Percentiles rank a stretch among this genome's conserved stretches.
These are phyloP conservation scores for Drosophila sordidula DNA, from an alignment of 2,888 invertebrate species.

Conservation along the genomic window DNA sequence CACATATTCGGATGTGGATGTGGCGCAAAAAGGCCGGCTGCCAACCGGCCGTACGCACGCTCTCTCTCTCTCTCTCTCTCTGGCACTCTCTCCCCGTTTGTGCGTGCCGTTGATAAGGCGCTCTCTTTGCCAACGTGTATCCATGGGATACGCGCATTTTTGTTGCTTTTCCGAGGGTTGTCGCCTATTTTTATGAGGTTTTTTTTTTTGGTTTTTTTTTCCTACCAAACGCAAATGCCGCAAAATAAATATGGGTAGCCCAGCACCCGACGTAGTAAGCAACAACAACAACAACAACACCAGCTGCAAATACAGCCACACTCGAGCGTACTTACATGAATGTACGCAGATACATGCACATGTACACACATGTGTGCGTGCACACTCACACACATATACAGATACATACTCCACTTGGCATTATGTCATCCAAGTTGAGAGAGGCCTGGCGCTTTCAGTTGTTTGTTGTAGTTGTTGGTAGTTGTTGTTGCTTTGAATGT, in stretches of 20 bases:
- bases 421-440: slow-evolving; percentile 72
- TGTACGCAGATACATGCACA: slow-evolving; percentile 9
- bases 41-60: slow-evolving; percentile 32
- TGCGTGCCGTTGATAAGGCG: slow-evolving; percentile 34
- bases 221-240: slow-evolving; percentile 57
- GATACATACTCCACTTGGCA: slow-evolving; percentile 52
- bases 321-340: slow-evolving; percentile 7
- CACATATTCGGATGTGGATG: slow-evolving; percentile 43
- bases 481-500: slow-evolving; percentile 11
- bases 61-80: slow-evolving; percentile 17
- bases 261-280: slow-evolving; percentile 39
- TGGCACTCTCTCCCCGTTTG: slow-evolving; percentile 8
- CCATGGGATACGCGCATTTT: slow-evolving; percentile 51
- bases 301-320: slow-evolving; percentile 22
- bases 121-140: slow-evolving; percentile 48
- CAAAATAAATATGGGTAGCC: slow-evolving; percentile 59
- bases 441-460: slow-evolving; percentile 56
- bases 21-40: slow-evolving; percentile 70
- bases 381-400: slow-evolving; percentile 17
- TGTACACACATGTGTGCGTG: slow-evolving; percentile 7
- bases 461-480: slow-evolving; percentile 19
- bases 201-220: slow-evolving; percentile 11
- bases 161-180: slow-evolving; percentile 57
- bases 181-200: slow-evolving; percentile 35
- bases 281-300: slow-evolving; percentile 33